Evolutionary conservation across 2,888 invertebrate species (phyloP), one percentile per base, ranked within the genome.

Genomic region (Phlogophora meticulosa): DNA sequence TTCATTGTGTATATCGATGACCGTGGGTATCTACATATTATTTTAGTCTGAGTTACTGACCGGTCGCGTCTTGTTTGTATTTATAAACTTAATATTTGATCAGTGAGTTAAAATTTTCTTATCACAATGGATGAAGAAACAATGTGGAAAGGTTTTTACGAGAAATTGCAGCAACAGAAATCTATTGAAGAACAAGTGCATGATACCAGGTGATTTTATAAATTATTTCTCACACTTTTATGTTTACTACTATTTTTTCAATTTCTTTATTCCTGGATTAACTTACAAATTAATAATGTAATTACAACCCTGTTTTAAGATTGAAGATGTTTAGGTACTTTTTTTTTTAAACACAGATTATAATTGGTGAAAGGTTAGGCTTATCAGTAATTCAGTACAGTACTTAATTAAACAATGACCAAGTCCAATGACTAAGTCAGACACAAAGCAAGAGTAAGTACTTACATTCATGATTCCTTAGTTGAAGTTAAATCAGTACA

Each of bases 61-160:
- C 38, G 45, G 74, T 67, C 58, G 72, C 48, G 46, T 72, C 69
- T 61, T 70, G 62, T 63, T 62, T 65, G 45, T 42, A 42, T 2
- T 28, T 22, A 11, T 34, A 51, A 9, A 10, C n/a, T n/a, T 57
- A 57, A 28, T 52, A 40, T 53, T 46, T 36, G 32, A 43, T 46
- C 34, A 42, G 43, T 48, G 67, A 53, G 36, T 69, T 51, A 57
- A 56, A 32, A n/a, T 64, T 60, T 61, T 68, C 46, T 75, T 46
- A 48, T 55, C 67, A 89, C 80, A 82, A 96, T 94, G 96, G 96
- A 97, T 91, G 98, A 98, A 92, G 98, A 98, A 87, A 94, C 96
- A 13, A 97, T 98, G 97, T 98, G 98, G 97, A 97, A 97, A 92
- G 96, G 96, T 70, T 97, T 97, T 86, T 98, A 97, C 85, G 97